Base-by-base conservation (phyloP, 2,797 vertebrate genomes). In the Macropodus opercularis region DNA sequence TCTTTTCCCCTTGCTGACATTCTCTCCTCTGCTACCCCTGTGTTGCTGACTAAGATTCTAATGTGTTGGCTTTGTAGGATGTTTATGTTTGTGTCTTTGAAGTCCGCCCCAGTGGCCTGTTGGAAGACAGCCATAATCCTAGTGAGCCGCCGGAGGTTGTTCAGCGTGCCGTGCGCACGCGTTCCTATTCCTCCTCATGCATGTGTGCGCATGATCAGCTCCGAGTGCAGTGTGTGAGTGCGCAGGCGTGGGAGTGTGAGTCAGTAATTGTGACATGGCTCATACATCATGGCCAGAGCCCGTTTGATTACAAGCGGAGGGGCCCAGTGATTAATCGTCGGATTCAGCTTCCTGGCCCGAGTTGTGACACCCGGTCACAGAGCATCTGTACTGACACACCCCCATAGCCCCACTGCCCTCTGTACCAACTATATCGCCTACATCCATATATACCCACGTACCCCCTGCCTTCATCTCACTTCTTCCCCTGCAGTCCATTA, bases 271-370 rank as follows among this genome's bases (percentile, higher is more conserved):
- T 96, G 95, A 98, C 97, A 97, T 90, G 94, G 94, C 95, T 94
- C 95, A 96, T 97, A 96, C 94, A 98, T 98, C 96, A 98, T 91
- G 92, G 92, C 94, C 92, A 92, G 94, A 93, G 94, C 94, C 94
- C 91, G 95, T 96, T 96, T 98, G 96, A 98, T 98, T 97, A 95
- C 95, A 95, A 95, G 95, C 94, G 92, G 95, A 96, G 95, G 94
- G 95, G 94, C 94, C 94, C 90, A 84, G 95, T 98, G 96, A 98
- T 98, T 98, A 96, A 98, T 98, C 91, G 94, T 92, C 86, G 93
- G 94, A 95, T 95, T 96, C 95, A 96, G 95, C 95, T 94, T 95
- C 95, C 94, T 95, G 94, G 95, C 94, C 95, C 93, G 94, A 95
- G 93, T 91, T 92, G 95, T 95, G 95, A 97, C 96, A 95, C 95